phyloP scores from a whole-genome alignment of 2,113 vertebrate genomes.

The Catharus bicknelli region DNA sequence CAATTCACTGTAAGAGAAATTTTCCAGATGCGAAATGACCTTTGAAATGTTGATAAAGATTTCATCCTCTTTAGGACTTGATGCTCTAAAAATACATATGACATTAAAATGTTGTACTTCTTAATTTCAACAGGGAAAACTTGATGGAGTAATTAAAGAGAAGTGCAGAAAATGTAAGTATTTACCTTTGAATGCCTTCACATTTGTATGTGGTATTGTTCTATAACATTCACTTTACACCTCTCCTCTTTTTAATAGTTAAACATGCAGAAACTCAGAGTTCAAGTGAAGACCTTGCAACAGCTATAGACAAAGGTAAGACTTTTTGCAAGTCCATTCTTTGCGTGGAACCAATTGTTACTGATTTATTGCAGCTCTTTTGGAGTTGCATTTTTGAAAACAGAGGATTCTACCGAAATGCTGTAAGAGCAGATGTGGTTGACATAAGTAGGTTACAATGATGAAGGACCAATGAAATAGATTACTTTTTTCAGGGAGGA shows the following conservation, averaged over 20 bases:
- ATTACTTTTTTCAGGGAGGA: background rate
- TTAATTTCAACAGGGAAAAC: slow-evolving; percentile 76
- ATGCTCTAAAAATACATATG: background rate
- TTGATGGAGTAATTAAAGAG: slow-evolving; percentile 70
- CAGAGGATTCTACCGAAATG: background rate
- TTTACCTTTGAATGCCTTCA: background rate
- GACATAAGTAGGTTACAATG: background rate
- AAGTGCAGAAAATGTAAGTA: slow-evolving; percentile 81
- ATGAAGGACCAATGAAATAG: background rate
- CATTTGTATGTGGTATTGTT: background rate
- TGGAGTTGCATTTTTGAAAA: background rate
- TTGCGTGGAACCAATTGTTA: background rate
- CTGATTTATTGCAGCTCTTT: background rate
- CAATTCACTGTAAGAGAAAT: background rate
- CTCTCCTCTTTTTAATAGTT: slow-evolving; percentile 64
- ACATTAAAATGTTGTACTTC: background rate
- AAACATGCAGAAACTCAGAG: slow-evolving; percentile 82
- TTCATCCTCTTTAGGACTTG: background rate
- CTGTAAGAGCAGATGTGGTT: background rate
- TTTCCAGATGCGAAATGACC: background rate
- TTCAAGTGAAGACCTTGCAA: slow-evolving; percentile 56
- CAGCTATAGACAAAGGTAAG: slow-evolving; percentile 88
- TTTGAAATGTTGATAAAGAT: background rate
- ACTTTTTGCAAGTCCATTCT: background rate
- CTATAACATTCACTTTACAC: background rate